Evolutionary conservation across 2,888 invertebrate species (phyloP).

Genomic region (Andricus curvator): DNA sequence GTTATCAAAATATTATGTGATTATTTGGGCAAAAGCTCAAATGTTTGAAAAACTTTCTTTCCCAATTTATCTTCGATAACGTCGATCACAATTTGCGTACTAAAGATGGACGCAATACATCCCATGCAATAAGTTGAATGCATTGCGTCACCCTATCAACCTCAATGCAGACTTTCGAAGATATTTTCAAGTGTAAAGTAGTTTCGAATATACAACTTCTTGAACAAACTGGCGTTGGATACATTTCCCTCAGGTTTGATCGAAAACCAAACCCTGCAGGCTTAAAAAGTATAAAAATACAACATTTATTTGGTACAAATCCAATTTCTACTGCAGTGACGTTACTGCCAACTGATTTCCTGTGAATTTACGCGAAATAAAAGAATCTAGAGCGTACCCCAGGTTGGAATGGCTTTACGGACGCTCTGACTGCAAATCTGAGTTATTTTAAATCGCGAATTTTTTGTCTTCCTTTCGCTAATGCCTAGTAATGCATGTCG

Average conservation of each 20-base stretch:
- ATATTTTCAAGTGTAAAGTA: not conserved
- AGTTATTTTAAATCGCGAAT: slow-evolving; percentile 54
- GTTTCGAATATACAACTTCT: not conserved
- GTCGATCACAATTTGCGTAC: slow-evolving; percentile 47
- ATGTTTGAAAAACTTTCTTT: slow-evolving; percentile 41
- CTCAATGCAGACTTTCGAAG: not conserved
- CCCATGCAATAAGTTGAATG: slow-evolving; percentile 52
- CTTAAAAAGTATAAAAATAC: not conserved
- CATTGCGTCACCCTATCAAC: slow-evolving; percentile 36
- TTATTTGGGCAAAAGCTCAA: not conserved
- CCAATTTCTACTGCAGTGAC: not conserved
- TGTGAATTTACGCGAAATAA: not conserved
- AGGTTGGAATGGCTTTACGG: slow-evolving; percentile 71
- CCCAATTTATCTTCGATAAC: slow-evolving; percentile 56
- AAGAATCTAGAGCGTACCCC: slow-evolving; percentile 55
- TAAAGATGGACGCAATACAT: slow-evolving; percentile 49
- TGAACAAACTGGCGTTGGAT: not conserved
- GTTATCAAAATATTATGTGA: slow-evolving; percentile 60
- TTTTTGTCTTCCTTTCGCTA: slow-evolving; percentile 51
- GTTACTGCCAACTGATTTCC: not conserved
- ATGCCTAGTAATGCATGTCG: too few species aligned
- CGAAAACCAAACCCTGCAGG: not conserved
- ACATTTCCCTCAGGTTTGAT: not conserved
- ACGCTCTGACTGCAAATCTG: slow-evolving; percentile 59
- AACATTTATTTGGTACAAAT: not conserved